Conservation (phyloP, 1,140 invertebrate species). For the Bombus confusus region DNA sequence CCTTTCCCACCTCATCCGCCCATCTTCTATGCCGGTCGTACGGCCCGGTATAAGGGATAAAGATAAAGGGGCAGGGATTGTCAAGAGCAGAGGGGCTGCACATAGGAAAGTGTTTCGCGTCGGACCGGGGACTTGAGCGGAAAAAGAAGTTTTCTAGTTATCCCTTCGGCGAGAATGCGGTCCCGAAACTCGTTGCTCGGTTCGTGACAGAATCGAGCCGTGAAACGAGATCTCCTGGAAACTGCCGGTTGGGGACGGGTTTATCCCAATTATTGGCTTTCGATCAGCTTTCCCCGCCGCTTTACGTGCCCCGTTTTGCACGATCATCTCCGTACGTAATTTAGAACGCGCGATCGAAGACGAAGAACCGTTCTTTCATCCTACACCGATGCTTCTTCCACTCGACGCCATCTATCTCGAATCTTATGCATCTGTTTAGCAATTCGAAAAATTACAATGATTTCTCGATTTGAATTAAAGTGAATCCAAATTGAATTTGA, state of each 20-base stretch:
- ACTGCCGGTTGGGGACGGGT: slow-evolving; percentile 60
- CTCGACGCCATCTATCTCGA: too few species aligned
- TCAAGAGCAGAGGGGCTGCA: slow-evolving; percentile 43
- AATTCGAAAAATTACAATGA: accelerated
- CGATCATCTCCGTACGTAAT: slow-evolving; percentile 24
- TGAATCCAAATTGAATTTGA: too few species aligned
- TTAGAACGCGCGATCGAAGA: neutral
- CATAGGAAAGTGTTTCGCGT: slow-evolving; percentile 46
- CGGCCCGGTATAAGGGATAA: slow-evolving; percentile 72
- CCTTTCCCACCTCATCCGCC: too few species aligned
- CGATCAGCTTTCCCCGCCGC: slow-evolving; percentile 54
- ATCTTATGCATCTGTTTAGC: accelerated
- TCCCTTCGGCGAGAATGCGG: slow-evolving; percentile 71
- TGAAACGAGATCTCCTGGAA: slow-evolving; percentile 80
- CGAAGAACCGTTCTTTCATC: neutral
- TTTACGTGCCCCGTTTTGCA: slow-evolving; percentile 36
- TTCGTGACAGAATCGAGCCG: slow-evolving; percentile 81
- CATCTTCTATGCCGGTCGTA: slow-evolving; percentile 32
- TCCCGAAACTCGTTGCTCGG: slow-evolving; percentile 69
- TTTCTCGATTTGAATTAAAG: accelerated
- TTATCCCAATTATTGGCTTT: slow-evolving; percentile 79
- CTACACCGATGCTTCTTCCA: too few species aligned
- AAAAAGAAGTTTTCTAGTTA: slow-evolving; percentile 82
- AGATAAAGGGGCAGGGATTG: slow-evolving; percentile 58
- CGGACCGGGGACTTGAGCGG: slow-evolving; percentile 37